Evolutionary conservation across 2,113 vertebrate genomes (phyloP).

Genomic region (Baryphthengus martii): DNA sequence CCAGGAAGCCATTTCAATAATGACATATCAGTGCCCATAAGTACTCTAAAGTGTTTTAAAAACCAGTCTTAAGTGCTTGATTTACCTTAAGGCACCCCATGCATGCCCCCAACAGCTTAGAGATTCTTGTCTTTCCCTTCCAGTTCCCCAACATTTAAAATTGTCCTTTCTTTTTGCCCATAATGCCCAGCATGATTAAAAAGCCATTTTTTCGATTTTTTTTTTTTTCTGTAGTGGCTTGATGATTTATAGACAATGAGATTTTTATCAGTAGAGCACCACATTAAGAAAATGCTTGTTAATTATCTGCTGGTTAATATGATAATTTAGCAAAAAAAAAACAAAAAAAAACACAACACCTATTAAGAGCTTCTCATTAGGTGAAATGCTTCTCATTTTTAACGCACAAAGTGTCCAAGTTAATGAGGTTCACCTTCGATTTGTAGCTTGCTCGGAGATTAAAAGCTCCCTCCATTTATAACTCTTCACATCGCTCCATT

Average conservation of each 20-base stretch:
- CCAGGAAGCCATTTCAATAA: not conserved
- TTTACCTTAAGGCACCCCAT: not conserved
- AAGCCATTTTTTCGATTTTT: not conserved
- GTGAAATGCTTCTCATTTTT: constrained; percentile 53
- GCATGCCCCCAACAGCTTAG: not conserved
- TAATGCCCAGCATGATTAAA: constrained; percentile 28
- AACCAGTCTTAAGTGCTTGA: not conserved
- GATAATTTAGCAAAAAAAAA: constrained; percentile 62
- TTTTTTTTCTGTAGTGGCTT: not conserved
- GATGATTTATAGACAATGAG: constrained; percentile 55
- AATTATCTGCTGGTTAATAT: constrained; percentile 66
- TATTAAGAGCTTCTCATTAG: constrained; percentile 67
- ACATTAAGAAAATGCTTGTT: constrained; percentile 66
- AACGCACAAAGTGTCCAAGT: constrained; percentile 35
- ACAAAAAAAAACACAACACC: constrained; percentile 39
- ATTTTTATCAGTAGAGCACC: constrained; percentile 38
- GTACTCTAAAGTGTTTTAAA: not conserved
- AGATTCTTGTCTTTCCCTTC: not conserved
- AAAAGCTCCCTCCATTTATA: constrained; percentile 27
- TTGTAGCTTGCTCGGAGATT: constrained; percentile 25
- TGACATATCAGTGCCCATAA: not conserved
- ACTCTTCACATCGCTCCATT: not conserved
- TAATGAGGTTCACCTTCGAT: constrained; percentile 63
- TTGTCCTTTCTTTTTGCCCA: not conserved
- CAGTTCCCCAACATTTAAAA: not conserved